A percentile compares a stretch with the other conserved stretches of the same genome.
These are phyloP conservation scores for Tenthredo scrophulariae DNA, from an alignment of 2,888 invertebrate species.

Conservation along the genomic window DNA sequence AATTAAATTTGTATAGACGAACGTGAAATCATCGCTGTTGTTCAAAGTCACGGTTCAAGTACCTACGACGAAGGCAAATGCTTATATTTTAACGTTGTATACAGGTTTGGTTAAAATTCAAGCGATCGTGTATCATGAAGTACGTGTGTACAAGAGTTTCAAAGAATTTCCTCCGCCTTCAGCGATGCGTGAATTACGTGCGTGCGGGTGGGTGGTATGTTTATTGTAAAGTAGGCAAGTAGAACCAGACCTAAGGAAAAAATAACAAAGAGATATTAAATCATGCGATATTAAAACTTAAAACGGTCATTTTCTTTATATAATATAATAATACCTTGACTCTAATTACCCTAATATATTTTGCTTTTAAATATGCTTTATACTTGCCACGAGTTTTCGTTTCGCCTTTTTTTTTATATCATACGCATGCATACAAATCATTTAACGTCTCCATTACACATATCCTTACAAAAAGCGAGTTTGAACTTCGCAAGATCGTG, in stretches of 20 bases:
- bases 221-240: neutral
- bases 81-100: neutral
- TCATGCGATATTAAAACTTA: slow-evolving; percentile 33
- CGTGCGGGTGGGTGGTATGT: slow-evolving; percentile 32
- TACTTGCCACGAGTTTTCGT: no score
- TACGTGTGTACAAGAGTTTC: slow-evolving; percentile 12
- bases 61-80: neutral
- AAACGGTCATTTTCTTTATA: slow-evolving; percentile 23
- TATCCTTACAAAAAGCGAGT: neutral
- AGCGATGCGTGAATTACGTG: slow-evolving; percentile 36
- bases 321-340: neutral
- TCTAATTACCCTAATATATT: neutral
- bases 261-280: slow-evolving; percentile 6
- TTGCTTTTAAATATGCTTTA: neutral
- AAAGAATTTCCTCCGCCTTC: slow-evolving; percentile 34
- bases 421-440: neutral
- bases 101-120: slow-evolving; percentile 14
- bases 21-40: slow-evolving; percentile 29
- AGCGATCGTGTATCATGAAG: slow-evolving; percentile 9
- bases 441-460: neutral
- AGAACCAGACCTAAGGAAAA: neutral
- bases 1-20: neutral
- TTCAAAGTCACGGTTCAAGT: slow-evolving; percentile 27
- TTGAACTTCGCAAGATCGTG: neutral
- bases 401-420: no score